A percentile compares a stretch with the other conserved stretches of the same genome.
These are phyloP conservation scores for Drosophila peninsularis DNA, from an alignment of 2,888 invertebrate genomes.

Conservation along the genomic window DNA sequence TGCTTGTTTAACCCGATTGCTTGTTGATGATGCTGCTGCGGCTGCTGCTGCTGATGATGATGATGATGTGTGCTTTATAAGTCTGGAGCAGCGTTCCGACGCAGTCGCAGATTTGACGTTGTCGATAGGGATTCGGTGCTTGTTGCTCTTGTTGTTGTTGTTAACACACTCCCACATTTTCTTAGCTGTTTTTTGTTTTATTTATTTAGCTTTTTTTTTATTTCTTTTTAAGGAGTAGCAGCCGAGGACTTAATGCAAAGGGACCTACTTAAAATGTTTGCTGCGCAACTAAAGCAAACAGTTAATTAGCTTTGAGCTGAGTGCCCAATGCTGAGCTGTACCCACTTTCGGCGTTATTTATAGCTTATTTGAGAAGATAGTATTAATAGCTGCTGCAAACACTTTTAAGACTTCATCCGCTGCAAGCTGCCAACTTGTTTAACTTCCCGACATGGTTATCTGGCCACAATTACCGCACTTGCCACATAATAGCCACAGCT, in stretches of 20 bases:
- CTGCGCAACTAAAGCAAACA: neutral
- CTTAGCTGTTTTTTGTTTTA: slow-evolving; percentile 17
- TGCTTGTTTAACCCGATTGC: slow-evolving; percentile 57
- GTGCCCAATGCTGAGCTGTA: neutral
- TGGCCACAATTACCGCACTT: slow-evolving; percentile 29
- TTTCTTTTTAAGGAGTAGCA: slow-evolving; percentile 37
- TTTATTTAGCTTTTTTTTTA: slow-evolving; percentile 19
- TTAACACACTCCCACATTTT: slow-evolving; percentile 79
- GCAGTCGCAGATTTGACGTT: slow-evolving; percentile 69
- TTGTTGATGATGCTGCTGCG: slow-evolving; percentile 51
- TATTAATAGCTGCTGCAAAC: slow-evolving; percentile 5
- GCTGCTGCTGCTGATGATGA: slow-evolving; percentile 54
- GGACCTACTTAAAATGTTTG: slow-evolving; percentile 24
- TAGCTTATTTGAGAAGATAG: neutral
- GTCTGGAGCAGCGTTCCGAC: slow-evolving; percentile 63
- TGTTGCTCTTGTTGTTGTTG: slow-evolving; percentile 70
- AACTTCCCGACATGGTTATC: slow-evolving; percentile 27
- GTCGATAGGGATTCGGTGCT: slow-evolving; percentile 61
- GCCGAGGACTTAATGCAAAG: slow-evolving; percentile 10
- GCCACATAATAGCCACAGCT: slow-evolving; percentile 18
- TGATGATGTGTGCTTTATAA: slow-evolving; percentile 78
- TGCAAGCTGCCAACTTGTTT: neutral
- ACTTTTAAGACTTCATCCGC: neutral
- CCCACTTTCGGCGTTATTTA: neutral
- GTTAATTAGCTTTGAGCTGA: slow-evolving; percentile 3